A percentile compares a stretch with the other conserved stretches of the same genome.
Evolutionary conservation across 2,888 invertebrate genomes (phyloP).

Genomic region (Ochropleura plecta): DNA sequence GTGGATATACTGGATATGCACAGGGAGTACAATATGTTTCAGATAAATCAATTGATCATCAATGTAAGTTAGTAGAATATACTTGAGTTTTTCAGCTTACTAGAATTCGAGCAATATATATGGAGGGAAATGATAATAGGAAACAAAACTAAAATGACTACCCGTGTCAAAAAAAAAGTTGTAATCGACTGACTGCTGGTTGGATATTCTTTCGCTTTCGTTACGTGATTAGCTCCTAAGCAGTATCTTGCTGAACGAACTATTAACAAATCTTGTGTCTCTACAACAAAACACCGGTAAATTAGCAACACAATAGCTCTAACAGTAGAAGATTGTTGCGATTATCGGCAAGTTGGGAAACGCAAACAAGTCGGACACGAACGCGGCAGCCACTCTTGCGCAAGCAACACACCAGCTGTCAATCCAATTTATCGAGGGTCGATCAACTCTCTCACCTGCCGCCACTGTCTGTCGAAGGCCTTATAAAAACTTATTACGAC

Average conservation of each 20-base stretch:
- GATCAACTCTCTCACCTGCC: slow-evolving; percentile 76
- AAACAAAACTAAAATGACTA: background rate
- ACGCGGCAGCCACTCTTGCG: slow-evolving; percentile 65
- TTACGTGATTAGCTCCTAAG: slow-evolving; percentile 33
- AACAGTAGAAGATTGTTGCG: slow-evolving; percentile 59
- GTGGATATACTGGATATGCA: no score
- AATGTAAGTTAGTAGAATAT: background rate
- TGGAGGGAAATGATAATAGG: background rate
- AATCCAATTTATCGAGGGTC: slow-evolving; percentile 78
- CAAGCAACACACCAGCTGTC: slow-evolving; percentile 75
- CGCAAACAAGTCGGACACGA: slow-evolving; percentile 57
- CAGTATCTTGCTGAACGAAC: slow-evolving; percentile 35
- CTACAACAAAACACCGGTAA: slow-evolving; percentile 48
- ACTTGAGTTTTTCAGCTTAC: background rate
- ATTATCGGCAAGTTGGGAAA: slow-evolving; percentile 63
- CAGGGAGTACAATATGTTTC: background rate
- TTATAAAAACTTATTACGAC: slow-evolving; percentile 59
- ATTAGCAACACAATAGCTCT: slow-evolving; percentile 61
- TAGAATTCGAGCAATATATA: background rate
- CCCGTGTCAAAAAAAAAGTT: background rate
- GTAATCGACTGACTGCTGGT: background rate
- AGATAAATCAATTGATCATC: background rate
- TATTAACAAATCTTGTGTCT: slow-evolving; percentile 55
- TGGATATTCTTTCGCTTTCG: slow-evolving; percentile 12
- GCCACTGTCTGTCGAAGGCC: slow-evolving; percentile 74